phyloP scores from a whole-genome alignment of 2,888 invertebrate species.

The Actias luna region DNA sequence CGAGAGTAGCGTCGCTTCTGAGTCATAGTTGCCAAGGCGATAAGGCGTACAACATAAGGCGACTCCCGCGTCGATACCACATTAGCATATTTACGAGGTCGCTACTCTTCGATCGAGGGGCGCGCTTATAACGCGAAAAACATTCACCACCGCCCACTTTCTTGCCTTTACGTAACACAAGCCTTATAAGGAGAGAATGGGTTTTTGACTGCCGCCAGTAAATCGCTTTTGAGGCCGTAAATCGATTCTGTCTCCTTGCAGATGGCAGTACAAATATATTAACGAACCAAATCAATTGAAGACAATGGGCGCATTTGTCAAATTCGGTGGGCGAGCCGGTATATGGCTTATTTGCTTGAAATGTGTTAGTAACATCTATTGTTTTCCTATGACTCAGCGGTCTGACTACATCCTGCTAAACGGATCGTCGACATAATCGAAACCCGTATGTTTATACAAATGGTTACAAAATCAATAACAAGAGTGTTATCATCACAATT shows the following conservation, averaged over 20 bases:
- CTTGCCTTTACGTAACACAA: not conserved
- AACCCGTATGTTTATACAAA: not conserved
- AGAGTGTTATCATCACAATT: not conserved
- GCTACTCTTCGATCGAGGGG: slow-evolving; percentile 54
- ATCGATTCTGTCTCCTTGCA: not conserved
- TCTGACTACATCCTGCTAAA: not conserved
- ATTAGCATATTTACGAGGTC: slow-evolving; percentile 66
- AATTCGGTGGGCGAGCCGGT: slow-evolving; percentile 13
- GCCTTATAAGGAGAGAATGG: not conserved
- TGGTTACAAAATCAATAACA: slow-evolving; percentile 6
- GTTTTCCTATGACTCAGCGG: slow-evolving; percentile 6
- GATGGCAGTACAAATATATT: not conserved
- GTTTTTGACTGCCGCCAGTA: not conserved
- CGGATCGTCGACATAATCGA: slow-evolving; percentile 1
- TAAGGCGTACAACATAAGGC: slow-evolving; percentile 52
- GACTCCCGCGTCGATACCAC: slow-evolving; percentile 33
- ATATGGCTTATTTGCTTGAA: not conserved
- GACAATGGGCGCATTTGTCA: slow-evolving; percentile 17
- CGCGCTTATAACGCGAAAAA: not conserved
- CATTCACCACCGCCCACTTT: not conserved
- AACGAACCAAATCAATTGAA: slow-evolving; percentile 5
- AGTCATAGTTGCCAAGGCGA: slow-evolving; percentile 59
- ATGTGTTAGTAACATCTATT: not conserved
- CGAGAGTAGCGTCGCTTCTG: slow-evolving; percentile 34
- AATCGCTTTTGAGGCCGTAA: not conserved